These are phyloP conservation scores for Vidua macroura DNA, from an alignment of 2,113 vertebrate genomes.

Conservation along the genomic window DNA sequence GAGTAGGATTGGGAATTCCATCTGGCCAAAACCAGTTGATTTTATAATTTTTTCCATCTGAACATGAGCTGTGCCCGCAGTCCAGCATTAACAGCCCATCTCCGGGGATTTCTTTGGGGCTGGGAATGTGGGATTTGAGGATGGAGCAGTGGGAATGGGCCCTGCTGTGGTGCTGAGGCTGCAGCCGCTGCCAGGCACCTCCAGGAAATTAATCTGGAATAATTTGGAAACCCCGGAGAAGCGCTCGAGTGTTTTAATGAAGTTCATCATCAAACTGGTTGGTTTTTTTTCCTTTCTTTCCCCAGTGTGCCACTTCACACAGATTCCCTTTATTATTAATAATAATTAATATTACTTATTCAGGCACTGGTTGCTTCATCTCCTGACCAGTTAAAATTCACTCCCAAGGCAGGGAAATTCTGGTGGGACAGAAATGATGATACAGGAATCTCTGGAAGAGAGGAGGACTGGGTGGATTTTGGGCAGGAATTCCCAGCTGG, in stretches of 20 bases:
- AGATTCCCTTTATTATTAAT: background rate
- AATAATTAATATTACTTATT: background rate
- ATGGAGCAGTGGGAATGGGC: background rate
- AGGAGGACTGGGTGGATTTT: background rate
- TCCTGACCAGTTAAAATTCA: background rate
- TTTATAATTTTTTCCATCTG: background rate
- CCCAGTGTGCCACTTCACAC: background rate
- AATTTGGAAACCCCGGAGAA: background rate
- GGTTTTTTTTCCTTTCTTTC: background rate
- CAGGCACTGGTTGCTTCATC: background rate
- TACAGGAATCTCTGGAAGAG: background rate
- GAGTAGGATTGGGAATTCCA: background rate
- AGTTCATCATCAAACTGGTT: background rate
- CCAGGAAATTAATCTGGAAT: background rate
- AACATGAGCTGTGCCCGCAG: background rate
- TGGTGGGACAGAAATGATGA: too few species aligned
- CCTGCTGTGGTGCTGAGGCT: background rate
- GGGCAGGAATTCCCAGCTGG: background rate
- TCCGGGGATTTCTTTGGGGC: background rate
- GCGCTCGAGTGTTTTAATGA: background rate
- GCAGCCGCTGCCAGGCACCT: background rate
- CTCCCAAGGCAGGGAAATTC: background rate
- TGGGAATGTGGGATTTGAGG: background rate
- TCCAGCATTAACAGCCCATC: background rate
- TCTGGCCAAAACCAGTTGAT: background rate